Conservation (phyloP, 1,140 invertebrate genomes). For the Leptinotarsa lineolata region DNA sequence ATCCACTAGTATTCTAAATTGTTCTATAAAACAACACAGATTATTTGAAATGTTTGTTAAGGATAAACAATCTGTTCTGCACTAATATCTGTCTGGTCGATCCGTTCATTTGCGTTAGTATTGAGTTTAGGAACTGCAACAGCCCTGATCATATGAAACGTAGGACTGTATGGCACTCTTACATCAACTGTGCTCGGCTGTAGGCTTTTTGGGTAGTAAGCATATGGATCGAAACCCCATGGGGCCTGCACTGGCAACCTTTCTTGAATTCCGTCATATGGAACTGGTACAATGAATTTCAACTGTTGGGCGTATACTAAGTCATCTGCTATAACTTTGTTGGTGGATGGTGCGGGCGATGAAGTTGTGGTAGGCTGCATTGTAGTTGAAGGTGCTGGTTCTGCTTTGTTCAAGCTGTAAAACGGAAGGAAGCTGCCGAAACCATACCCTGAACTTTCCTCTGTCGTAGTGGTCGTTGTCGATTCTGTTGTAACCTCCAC, state of each 20-base stretch:
- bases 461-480: slow-evolving; percentile 10
- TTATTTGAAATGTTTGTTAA: no score
- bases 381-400: slow-evolving; percentile 25
- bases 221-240: slow-evolving; percentile 44
- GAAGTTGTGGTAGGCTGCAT: slow-evolving; percentile 11
- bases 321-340: slow-evolving; percentile 34
- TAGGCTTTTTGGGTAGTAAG: slow-evolving; percentile 45
- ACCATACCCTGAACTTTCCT: slow-evolving; percentile 26
- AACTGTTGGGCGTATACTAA: slow-evolving; percentile 44
- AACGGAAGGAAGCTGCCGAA: slow-evolving; percentile 41
- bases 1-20: no score
- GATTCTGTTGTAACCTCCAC: slow-evolving; percentile 8
- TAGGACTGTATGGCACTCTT: slow-evolving; percentile 45
- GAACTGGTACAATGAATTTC: slow-evolving; percentile 51
- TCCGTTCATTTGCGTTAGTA: not conserved
- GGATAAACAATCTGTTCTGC: not conserved
- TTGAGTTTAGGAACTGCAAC: slow-evolving; percentile 40
- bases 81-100: not conserved
- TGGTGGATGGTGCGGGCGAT: slow-evolving; percentile 33
- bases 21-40: no score
- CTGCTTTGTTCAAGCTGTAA: slow-evolving; percentile 30
- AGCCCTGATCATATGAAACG: slow-evolving; percentile 49
- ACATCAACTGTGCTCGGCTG: slow-evolving; percentile 41
- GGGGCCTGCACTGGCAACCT: slow-evolving; percentile 30
- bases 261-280: slow-evolving; percentile 32